These are phyloP conservation scores for Drosophila nigricruria DNA, from an alignment of 2,888 invertebrate species.

Conservation along the genomic window DNA sequence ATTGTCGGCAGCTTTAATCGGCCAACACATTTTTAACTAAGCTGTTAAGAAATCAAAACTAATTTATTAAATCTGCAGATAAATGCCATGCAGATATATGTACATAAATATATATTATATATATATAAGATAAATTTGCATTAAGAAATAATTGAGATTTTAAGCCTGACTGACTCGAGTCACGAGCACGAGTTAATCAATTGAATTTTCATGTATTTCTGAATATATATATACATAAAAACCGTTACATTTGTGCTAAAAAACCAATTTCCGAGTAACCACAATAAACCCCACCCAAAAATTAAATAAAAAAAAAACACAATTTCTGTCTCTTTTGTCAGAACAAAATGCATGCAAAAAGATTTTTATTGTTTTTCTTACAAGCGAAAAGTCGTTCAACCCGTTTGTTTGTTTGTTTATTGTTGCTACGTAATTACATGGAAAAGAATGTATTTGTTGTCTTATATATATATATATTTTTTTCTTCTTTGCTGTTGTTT, in stretches of 20 bases:
- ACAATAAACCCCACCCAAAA: conserved; percentile 33
- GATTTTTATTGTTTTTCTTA: conserved; percentile 30
- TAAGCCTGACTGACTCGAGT: conserved; percentile 1
- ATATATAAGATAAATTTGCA: not conserved
- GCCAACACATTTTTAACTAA: not conserved
- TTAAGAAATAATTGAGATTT: not conserved
- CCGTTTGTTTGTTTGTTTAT: conserved; percentile 61
- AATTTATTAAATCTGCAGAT: conserved; percentile 16
- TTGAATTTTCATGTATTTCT: not conserved
- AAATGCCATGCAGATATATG: not conserved
- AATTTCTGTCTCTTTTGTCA: conserved; percentile 51
- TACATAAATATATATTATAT: not conserved
- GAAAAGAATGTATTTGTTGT: conserved; percentile 51
- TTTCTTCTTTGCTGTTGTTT: conserved; percentile 4
- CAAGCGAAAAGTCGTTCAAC: conserved; percentile 70
- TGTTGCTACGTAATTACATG: conserved; percentile 42
- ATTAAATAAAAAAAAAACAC: not conserved
- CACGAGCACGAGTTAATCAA: not conserved
- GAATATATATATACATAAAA: too few relatives aligned
- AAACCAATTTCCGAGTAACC: conserved; percentile 2
- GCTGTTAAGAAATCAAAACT: conserved; percentile 14
- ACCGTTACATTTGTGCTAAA: conserved; percentile 19
- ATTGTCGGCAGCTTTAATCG: conserved; percentile 26
- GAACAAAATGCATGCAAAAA: conserved; percentile 48
- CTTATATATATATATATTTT: conserved; percentile 2